Base-by-base conservation (phyloP, 92 coral and sea anemone species). In the Virgularia gustaviana region DNA sequence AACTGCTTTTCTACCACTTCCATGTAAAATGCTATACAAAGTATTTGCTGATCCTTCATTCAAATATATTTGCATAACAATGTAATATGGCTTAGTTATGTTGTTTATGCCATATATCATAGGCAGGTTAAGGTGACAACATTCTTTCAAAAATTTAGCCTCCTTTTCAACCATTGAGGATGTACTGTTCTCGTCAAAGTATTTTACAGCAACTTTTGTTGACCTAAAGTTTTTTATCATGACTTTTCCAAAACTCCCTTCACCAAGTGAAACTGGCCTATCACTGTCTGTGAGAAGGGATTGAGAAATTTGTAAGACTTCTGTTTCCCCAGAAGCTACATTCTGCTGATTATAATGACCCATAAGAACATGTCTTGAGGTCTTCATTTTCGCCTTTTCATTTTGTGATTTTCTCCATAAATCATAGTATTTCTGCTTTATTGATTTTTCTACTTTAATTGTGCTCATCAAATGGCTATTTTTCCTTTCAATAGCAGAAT, bases 201-300 rank as follows among this genome's bases (percentile, higher is more conserved):
- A 87, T 24, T 77, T 87, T 1, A 87, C 91, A 22, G 91, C 88
- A 34, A 87, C 83, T 57, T 77, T 77, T n/a, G 85, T 24, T 20
- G 77, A 75, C 32, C 85, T 75, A 35, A 83, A 83, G 29, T 37
- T 63, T 28, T 71, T 79, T 28, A 86, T 36, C 11, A 7, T 37
- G 7, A 86, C 83, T 9, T 79, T 74, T 1, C 88, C 85, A 83
- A 86, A 75, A 76, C 79, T 73, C 28, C 83, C 89, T 34, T 39
- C 81, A 23, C 89, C 83, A 31, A 85, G 51, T 13, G 62, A 63
- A 22, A 16, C 15, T 34, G 28, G 33, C 13, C 33, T 51, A 15
- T 73, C 66, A 36, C 47, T 16, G 13, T 54, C 81, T 70, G 61
- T 62, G 41, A 85, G 72, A 30, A 85, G 62, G 19, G 78, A 74